phyloP scores from a whole-genome alignment of 2,797 vertebrate species.

The Ibycter americanus region DNA sequence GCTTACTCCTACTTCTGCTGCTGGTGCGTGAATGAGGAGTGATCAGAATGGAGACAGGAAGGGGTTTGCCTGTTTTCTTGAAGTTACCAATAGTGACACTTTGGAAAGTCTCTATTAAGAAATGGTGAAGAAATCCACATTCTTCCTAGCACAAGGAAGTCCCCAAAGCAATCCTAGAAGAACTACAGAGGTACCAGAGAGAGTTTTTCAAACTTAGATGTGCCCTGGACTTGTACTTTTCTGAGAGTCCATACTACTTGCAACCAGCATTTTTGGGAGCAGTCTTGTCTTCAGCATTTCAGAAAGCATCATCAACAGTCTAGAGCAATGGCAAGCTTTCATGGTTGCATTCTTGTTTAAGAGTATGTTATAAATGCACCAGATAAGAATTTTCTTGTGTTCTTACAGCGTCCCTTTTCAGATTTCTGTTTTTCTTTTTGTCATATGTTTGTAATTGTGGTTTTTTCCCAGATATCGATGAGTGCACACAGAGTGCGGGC shows the following conservation, averaged over 20 bases:
- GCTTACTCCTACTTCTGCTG: neutral
- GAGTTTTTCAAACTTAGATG: neutral
- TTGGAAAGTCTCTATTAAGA: neutral
- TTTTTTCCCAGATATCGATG: slow-evolving; percentile 87
- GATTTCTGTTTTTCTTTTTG: neutral
- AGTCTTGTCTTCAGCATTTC: neutral
- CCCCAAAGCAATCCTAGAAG: neutral
- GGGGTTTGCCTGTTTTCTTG: neutral
- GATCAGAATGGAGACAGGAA: neutral
- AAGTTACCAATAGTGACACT: neutral
- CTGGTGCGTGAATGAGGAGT: neutral
- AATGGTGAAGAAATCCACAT: neutral
- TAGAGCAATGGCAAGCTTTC: neutral
- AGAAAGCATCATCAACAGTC: neutral
- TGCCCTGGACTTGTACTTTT: neutral
- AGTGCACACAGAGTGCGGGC: slow-evolving; percentile 87
- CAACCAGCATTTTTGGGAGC: neutral
- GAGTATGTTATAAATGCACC: neutral
- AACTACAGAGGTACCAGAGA: neutral
- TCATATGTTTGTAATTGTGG: neutral
- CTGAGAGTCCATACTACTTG: neutral
- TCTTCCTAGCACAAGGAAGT: neutral
- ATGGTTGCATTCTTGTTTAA: neutral
- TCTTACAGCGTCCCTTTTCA: neutral
- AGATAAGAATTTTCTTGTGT: neutral